Evolutionary conservation across 2,888 invertebrate species (phyloP), one percentile per base, ranked within the genome.

Genomic region (Bellardia pandia): DNA sequence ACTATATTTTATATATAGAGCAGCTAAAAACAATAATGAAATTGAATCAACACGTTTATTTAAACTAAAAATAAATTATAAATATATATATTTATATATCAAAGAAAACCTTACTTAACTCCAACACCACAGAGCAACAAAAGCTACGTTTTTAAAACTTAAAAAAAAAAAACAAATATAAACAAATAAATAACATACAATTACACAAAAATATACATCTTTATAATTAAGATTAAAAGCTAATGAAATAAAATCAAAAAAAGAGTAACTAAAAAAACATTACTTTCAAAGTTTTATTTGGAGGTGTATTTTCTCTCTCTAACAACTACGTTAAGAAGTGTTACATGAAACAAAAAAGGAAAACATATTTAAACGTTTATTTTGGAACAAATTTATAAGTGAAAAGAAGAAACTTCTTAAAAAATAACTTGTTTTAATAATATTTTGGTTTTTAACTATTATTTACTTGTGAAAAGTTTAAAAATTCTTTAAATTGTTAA

Each of bases 201-300:
- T 62, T n/a, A 30, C 6, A 9, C 23, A 23, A 14, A 53, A 51
- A 68, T n/a, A 42, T 48, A 58, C 53, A 51, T 75, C 13, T 30
- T 30, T 5, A 56, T 45, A 4, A 53, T 48, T 51, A 62, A 13
- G 7, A 68, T 58, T 37, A 23, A 78, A 64, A 66, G 1, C 30
- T 60, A 48, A 51, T 30, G 16, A 4, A 37, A 37, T 37, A 16
- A 4, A 37, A 37, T 37, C 37, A 6, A 48, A 74, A 58, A 75
- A 51, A 51, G 37, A 64, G 0, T 13, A 16, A 58, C 23, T 23
- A 23, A 23, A 23, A 1, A 53, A 76, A 30, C 5, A 45, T 48
- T 76, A 78, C 86, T 81, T 86, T 88, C 86, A 89, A 88, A 89
- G 85, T 85, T 89, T 86, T 89, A 86, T 89, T 86, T 89, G 86